phyloP scores from a whole-genome alignment of 2,113 vertebrate genomes.

The Gymnobelideus leadbeateri region DNA sequence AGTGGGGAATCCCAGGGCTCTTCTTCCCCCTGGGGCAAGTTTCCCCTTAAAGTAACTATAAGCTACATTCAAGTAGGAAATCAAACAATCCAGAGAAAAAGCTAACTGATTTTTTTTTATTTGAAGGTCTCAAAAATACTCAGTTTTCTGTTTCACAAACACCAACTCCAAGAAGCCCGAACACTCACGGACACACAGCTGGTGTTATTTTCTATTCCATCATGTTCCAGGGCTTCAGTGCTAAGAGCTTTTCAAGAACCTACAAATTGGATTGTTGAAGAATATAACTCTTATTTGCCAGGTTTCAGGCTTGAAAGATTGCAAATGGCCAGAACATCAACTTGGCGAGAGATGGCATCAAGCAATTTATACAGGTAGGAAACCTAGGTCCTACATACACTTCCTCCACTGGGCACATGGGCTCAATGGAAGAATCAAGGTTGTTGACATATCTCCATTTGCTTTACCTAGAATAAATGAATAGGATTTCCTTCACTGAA shows the following conservation, averaged over 20 bases:
- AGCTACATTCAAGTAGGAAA: constrained; percentile 29
- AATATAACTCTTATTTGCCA: constrained; percentile 33
- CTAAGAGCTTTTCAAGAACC: constrained; percentile 34
- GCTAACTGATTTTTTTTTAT: constrained; percentile 27
- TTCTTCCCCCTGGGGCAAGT: constrained; percentile 14
- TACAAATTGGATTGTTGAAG: constrained; percentile 6
- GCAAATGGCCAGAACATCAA: constrained; percentile 30
- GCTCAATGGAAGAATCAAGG: neutral
- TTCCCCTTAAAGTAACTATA: constrained; percentile 9
- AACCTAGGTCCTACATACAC: neutral
- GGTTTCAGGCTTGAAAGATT: constrained; percentile 32
- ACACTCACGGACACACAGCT: neutral
- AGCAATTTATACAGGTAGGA: neutral
- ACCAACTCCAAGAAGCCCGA: neutral
- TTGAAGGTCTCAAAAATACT: constrained; percentile 50
- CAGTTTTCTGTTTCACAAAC: constrained; percentile 31
- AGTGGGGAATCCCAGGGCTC: constrained; percentile 25
- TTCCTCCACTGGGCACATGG: neutral
- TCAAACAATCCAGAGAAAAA: constrained; percentile 41
- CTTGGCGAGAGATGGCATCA: neutral
- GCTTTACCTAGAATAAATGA: neutral
- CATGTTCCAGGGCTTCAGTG: constrained; percentile 31
- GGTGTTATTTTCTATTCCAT: constrained; percentile 28
- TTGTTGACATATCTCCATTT: neutral
- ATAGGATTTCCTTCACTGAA: neutral